Conservation (phyloP, 2,797 vertebrate species). For the Notamacropus eugenii region DNA sequence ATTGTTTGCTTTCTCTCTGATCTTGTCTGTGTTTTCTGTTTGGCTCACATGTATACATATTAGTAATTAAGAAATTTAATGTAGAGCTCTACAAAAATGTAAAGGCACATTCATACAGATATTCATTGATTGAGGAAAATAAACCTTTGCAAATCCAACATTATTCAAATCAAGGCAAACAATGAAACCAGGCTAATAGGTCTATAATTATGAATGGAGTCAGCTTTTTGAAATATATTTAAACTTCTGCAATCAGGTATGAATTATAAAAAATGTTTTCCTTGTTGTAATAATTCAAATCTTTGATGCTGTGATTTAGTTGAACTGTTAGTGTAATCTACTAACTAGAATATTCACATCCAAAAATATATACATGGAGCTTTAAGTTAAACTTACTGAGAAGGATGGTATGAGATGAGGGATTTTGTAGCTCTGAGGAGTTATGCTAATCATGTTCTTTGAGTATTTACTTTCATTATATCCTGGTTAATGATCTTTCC, state of each 20-base stretch:
- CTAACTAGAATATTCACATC: background rate
- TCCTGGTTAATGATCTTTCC: background rate
- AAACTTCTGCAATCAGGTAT: background rate
- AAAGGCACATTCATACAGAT: background rate
- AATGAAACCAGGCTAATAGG: background rate
- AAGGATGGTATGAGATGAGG: background rate
- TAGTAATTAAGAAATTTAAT: background rate
- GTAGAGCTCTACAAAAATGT: background rate
- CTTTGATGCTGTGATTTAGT: background rate
- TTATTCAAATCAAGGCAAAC: background rate
- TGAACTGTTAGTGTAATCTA: background rate
- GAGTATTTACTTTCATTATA: background rate
- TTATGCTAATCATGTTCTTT: background rate
- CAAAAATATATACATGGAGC: background rate
- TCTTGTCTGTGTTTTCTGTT: background rate
- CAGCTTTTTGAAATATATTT: background rate
- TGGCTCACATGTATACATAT: background rate
- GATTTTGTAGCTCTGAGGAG: background rate
- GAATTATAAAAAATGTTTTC: background rate
- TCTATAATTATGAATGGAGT: constrained; percentile 19
- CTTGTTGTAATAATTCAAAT: background rate
- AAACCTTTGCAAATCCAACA: background rate
- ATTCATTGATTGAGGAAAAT: background rate
- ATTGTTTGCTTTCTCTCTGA: background rate
- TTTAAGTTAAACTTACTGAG: background rate